A percentile compares a stretch with the other conserved stretches of the same genome.
Evolutionary conservation across 1,140 invertebrate species (phyloP).

Genomic region (Pseudomyrmex pallidus): DNA sequence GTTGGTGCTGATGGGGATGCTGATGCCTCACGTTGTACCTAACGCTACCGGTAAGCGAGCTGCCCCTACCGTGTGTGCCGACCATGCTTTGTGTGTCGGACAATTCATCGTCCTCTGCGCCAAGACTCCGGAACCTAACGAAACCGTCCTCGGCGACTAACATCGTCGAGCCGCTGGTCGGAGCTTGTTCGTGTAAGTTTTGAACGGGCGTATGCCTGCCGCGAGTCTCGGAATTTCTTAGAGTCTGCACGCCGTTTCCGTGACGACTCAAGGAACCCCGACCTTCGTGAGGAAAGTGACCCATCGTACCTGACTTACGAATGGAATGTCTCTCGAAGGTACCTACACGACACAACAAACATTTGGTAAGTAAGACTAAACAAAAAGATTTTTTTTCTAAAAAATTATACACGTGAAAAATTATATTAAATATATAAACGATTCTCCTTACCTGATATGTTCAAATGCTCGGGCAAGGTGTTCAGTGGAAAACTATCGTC

Average conservation of each 20-base stretch:
- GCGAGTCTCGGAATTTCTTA: slow-evolving; percentile 75
- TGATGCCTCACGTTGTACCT: slow-evolving; percentile 80
- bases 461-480: slow-evolving; percentile 86
- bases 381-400: neutral
- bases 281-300: slow-evolving; percentile 82
- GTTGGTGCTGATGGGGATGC: slow-evolving; percentile 72
- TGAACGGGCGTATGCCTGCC: slow-evolving; percentile 78
- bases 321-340: slow-evolving; percentile 85
- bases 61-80: slow-evolving; percentile 80
- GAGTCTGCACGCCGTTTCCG: slow-evolving; percentile 80
- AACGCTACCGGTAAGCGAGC: slow-evolving; percentile 82
- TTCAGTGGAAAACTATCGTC: slow-evolving; percentile 88
- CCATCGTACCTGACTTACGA: slow-evolving; percentile 85
- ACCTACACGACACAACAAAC: slow-evolving; percentile 55
- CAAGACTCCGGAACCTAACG: slow-evolving; percentile 90
- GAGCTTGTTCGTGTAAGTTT: slow-evolving; percentile 78
- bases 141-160: slow-evolving; percentile 94
- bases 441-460: slow-evolving; percentile 77
- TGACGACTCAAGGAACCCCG: slow-evolving; percentile 84
- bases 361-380: no score
- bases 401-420: slow-evolving; percentile 5
- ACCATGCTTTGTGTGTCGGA: slow-evolving; percentile 81
- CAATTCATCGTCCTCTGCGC: slow-evolving; percentile 84
- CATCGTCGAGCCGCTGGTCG: slow-evolving; percentile 87
- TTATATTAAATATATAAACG: neutral